Percentiles rank a stretch among this genome's conserved stretches.
These are phyloP conservation scores for Nannoperca australis DNA, from an alignment of 2,797 vertebrate genomes.

Conservation along the genomic window DNA sequence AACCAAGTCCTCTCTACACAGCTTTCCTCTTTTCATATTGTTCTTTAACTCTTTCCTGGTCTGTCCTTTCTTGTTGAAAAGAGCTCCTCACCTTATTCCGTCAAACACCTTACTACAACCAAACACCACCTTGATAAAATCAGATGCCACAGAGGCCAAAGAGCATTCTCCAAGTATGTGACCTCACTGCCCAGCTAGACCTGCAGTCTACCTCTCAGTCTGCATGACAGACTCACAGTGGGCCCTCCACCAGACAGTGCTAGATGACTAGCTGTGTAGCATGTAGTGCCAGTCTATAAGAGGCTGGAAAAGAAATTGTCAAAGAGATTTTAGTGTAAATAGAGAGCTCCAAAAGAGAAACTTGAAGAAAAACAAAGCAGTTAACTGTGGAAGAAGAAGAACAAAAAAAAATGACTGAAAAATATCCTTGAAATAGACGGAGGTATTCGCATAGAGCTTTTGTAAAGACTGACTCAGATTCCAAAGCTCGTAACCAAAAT, in stretches of 20 bases:
- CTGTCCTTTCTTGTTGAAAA: slow-evolving; percentile 70
- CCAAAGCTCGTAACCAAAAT: slow-evolving; percentile 99
- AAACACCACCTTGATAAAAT: slow-evolving; percentile 80
- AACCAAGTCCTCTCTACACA: slow-evolving; percentile 76
- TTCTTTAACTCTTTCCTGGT: slow-evolving; percentile 64
- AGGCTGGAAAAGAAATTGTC: slow-evolving; percentile 84
- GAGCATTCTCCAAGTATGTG: slow-evolving; percentile 99
- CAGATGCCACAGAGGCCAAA: slow-evolving; percentile 98
- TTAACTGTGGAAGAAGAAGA: slow-evolving; percentile 70
- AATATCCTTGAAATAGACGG: slow-evolving; percentile 90
- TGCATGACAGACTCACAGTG: slow-evolving; percentile 92
- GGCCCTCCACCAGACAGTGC: slow-evolving; percentile 92
- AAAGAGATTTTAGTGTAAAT: slow-evolving; percentile 87
- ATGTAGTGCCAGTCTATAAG: slow-evolving; percentile 93
- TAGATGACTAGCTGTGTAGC: slow-evolving; percentile 91
- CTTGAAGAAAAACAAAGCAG: slow-evolving; percentile 90
- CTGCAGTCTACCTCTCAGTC: slow-evolving; percentile 99
- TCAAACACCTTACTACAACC: slow-evolving; percentile 78
- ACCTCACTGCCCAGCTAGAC: slow-evolving; percentile 98
- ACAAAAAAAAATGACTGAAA: slow-evolving; percentile 73
- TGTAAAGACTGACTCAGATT: slow-evolving; percentile 99
- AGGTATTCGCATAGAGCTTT: slow-evolving; percentile 93
- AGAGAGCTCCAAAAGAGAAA: slow-evolving; percentile 82
- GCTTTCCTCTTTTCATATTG: slow-evolving; percentile 77
- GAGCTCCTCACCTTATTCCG: slow-evolving; percentile 64